phyloP scores from a whole-genome alignment of 37 sponge, comb jelly and placozoan species.

The Crambe crambe region DNA sequence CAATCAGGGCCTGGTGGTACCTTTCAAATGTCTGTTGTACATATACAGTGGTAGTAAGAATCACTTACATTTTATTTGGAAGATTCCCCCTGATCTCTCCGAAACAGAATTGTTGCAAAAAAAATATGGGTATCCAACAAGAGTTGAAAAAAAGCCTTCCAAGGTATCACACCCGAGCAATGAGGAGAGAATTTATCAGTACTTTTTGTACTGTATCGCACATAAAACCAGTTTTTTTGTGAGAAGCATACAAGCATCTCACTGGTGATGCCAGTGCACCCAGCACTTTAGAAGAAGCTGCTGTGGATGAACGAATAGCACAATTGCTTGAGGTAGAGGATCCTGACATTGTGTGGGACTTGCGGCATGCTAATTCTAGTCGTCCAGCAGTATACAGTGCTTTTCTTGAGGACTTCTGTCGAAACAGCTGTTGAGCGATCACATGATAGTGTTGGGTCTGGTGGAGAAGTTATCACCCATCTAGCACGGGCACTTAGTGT shows the following conservation, averaged over 20 bases:
- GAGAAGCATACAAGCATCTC: conserved; percentile 42
- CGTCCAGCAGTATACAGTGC: neutral
- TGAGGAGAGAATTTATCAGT: conserved; percentile 50
- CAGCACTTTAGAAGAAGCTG: neutral
- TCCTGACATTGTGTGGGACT: too few relatives aligned
- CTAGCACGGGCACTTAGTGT: conserved; percentile 42
- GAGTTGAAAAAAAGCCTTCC: conserved; percentile 30
- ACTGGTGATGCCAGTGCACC: conserved; percentile 16
- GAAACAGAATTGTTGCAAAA: conserved; percentile 37
- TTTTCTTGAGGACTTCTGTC: conserved; percentile 11
- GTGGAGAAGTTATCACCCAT: conserved; percentile 51
- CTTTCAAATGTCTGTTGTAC: conserved; percentile 41
- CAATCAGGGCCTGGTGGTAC: conserved; percentile 43
- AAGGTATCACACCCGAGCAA: conserved; percentile 45
- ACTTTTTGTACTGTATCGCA: conserved; percentile 27
- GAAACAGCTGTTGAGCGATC: conserved; percentile 30
- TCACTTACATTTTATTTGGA: conserved; percentile 62
- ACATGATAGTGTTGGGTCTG: conserved; percentile 32
- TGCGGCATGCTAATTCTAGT: conserved; percentile 18
- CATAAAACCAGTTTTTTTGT: conserved; percentile 35
- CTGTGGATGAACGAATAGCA: conserved; percentile 22
- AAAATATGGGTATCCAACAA: conserved; percentile 32
- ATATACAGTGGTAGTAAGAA: conserved; percentile 40
- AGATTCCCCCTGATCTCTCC: conserved; percentile 20
- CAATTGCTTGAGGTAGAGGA: too few relatives aligned